Evolutionary conservation across 2,888 invertebrate genomes (phyloP), one percentile per base, ranked within the genome.

Genomic region (Drosophila maculinotata): DNA sequence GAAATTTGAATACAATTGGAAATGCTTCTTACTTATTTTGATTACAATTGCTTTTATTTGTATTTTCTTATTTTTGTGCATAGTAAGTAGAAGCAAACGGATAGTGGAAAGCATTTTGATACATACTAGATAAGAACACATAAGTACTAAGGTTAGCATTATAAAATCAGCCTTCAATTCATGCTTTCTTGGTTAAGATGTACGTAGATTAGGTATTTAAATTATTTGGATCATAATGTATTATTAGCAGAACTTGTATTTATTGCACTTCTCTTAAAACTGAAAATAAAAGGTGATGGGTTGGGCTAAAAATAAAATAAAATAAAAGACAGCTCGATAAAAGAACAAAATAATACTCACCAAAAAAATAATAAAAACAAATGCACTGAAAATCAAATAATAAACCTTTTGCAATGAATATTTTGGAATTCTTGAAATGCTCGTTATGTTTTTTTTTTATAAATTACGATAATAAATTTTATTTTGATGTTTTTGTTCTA

Each of bases 391-490:
- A 69, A 33, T 6, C 5, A 47, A 51, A 31, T n/a, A 25, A 10
- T 17, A 23, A 57, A 14, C 1, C 14, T 28, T 23, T 15, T 33
- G 42, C 15, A 39, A 52, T 52, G 20, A 54, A 44, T 36, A 53
- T 62, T 39, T 36, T 23, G 26, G 31, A 3, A 10, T 6, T 51
- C 36, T 30, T 44, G 30, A 30, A 41, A 63, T 20, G 25, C 53
- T 12, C 5, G 28, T 7, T 45, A 23, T 47, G 5, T 52, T 52
- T 65, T 58, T 48, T 58, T 47, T 78, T 47, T 79, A 81, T 80
- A 80, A 83, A 74, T 82, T 70, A 82, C 76, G 71, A 66, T 76
- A 76, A 76, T 76, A 71, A 68, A 62, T 69, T 79, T 75, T 79
- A 67, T 77, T 71, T 73, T 71, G 28, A 67, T 71, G 70, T 64